A percentile compares a stretch with the other conserved stretches of the same genome.
Conservation (phyloP, 1,140 invertebrate genomes). For the Mesaphorura yosii region DNA sequence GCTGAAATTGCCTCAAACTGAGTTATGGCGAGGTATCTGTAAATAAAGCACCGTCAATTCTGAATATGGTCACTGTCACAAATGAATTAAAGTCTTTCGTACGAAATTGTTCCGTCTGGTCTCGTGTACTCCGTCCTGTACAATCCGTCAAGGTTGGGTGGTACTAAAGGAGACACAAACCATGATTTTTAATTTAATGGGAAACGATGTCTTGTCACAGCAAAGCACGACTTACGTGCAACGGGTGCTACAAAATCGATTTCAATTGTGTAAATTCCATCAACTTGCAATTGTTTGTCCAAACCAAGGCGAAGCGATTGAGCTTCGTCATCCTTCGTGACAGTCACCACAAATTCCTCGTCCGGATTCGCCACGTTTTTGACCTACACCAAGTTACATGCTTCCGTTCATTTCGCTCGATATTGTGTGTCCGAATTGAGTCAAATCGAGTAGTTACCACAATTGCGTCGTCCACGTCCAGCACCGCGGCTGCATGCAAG, state of each 20-base stretch:
- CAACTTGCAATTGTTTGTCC: not conserved
- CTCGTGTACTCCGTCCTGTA: too few relatives aligned
- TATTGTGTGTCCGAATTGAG: too few relatives aligned
- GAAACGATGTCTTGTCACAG: too few relatives aligned
- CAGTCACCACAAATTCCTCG: not conserved
- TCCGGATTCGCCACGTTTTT: not conserved
- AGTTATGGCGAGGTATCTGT: slow-evolving; percentile 31
- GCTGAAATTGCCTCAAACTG: slow-evolving; percentile 48
- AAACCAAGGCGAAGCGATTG: slow-evolving; percentile 16
- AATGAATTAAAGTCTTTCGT: too few relatives aligned
- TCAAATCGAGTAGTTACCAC: too few relatives aligned
- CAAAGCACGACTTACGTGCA: too few relatives aligned
- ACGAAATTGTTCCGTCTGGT: too few relatives aligned
- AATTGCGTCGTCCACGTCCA: too few relatives aligned
- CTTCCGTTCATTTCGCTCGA: not conserved
- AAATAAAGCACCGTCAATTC: slow-evolving; percentile 14
- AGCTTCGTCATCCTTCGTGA: not conserved
- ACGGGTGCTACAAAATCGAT: slow-evolving; percentile 17
- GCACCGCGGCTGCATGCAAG: too few relatives aligned
- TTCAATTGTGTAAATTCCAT: slow-evolving; percentile 10
- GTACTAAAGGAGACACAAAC: not conserved
- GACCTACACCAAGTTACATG: not conserved
- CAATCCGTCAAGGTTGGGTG: too few relatives aligned
- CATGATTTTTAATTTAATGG: too few relatives aligned
- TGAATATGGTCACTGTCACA: too few relatives aligned